phyloP scores from a whole-genome alignment of 2,797 vertebrate genomes.

The Orientallactaga sibirica region DNA sequence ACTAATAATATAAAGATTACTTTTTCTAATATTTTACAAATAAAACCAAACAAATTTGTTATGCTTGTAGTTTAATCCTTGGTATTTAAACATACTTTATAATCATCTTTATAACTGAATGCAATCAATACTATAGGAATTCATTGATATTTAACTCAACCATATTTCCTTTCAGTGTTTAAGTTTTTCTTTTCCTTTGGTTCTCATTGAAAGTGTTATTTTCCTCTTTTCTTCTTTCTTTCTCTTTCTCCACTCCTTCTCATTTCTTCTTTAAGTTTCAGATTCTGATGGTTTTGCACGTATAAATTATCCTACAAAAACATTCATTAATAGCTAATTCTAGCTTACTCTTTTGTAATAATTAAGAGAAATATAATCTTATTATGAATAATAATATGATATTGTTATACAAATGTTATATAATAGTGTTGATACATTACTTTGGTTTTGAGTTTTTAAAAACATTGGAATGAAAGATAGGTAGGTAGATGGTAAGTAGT shows the following conservation, averaged over 20 bases:
- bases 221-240: background rate
- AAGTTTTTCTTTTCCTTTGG: background rate
- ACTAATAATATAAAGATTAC: conserved; percentile 50
- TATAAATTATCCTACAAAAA: conserved; percentile 8
- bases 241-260: background rate
- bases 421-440: too few species aligned
- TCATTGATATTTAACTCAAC: background rate
- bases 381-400: background rate
- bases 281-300: background rate
- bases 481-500: too few species aligned
- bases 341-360: background rate
- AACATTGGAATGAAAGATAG: too few species aligned
- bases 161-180: background rate
- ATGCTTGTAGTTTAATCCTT: background rate
- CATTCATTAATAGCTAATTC: background rate
- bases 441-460: too few species aligned
- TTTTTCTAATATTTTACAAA: conserved; percentile 54
- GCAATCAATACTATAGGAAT: background rate
- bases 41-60: conserved; percentile 62
- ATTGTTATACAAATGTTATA: too few species aligned
- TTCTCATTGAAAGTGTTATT: background rate
- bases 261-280: background rate
- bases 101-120: conserved; percentile 39
- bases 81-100: conserved; percentile 5
- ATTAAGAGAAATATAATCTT: background rate